Conservation (phyloP, 2,888 invertebrate genomes). For the Drosophila nigricruria region DNA sequence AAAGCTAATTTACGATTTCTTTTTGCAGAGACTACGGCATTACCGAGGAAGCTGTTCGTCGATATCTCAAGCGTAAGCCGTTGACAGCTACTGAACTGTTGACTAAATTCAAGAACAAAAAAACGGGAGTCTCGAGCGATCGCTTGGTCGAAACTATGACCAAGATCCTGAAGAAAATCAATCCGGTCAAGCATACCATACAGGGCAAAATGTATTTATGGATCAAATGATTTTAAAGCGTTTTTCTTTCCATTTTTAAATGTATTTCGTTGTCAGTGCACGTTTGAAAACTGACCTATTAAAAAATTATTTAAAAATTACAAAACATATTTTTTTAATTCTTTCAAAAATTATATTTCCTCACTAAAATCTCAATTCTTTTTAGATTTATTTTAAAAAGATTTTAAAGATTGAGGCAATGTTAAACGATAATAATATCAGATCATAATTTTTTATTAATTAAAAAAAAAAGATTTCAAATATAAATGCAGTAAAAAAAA, state of each 20-base stretch:
- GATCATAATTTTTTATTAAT: neutral
- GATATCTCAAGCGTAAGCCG: conserved; percentile 97
- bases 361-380: neutral
- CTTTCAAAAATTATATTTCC: neutral
- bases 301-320: conserved; percentile 12
- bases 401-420: neutral
- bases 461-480: neutral
- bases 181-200: conserved; percentile 95
- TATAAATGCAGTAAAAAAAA: neutral
- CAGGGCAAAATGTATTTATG: conserved; percentile 98
- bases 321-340: neutral
- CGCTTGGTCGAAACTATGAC: conserved; percentile 97
- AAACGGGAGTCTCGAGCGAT: conserved; percentile 95
- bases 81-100: conserved; percentile 98
- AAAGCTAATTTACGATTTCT: neutral
- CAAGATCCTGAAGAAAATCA: conserved; percentile 96
- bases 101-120: conserved; percentile 97
- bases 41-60: conserved; percentile 96
- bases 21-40: conserved; percentile 92
- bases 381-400: neutral
- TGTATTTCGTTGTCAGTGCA: neutral
- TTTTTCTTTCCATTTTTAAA: neutral
- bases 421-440: neutral
- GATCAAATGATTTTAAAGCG: conserved; percentile 86
- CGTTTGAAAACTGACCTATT: conserved; percentile 16